Conservation (phyloP, 53 echinoderm and acorn worm species). For the Luidia sarsii region DNA sequence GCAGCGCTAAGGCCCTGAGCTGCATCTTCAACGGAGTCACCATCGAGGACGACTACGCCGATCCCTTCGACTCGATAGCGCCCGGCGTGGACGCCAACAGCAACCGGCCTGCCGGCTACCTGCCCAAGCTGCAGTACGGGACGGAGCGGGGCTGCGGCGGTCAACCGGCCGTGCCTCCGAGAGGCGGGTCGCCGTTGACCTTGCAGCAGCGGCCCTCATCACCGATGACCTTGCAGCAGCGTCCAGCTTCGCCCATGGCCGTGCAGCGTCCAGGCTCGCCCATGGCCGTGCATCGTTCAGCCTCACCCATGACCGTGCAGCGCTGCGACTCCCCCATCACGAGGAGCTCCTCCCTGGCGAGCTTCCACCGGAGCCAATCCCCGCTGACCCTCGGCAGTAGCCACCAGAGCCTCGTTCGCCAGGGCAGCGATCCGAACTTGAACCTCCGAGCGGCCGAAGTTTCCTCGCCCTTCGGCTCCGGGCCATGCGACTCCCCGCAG, state of each 20-base stretch:
- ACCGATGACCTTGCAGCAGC: not conserved
- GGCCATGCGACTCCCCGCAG: not conserved
- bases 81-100: not conserved
- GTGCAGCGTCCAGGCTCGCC: slow-evolving; percentile 1
- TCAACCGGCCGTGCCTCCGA: not conserved
- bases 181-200: slow-evolving; percentile 9
- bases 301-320: not conserved
- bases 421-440: slow-evolving; percentile 19
- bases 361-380: slow-evolving; percentile 5
- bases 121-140: not conserved
- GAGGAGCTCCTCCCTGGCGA: slow-evolving; percentile 2
- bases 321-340: not conserved
- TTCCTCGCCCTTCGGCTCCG: no score
- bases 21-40: slow-evolving; percentile 16
- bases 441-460: not conserved
- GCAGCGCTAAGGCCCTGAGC: slow-evolving; percentile 6
- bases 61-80: slow-evolving; percentile 31
- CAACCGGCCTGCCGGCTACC: slow-evolving; percentile 13
- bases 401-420: not conserved
- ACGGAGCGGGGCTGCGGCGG: not conserved
- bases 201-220: no score
- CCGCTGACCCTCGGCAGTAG: not conserved
- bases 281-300: not conserved
- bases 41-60: slow-evolving; percentile 43
- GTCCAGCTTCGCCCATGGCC: not conserved